phyloP scores from a whole-genome alignment of 2,888 invertebrate genomes.

The Ormyrus labotus region DNA sequence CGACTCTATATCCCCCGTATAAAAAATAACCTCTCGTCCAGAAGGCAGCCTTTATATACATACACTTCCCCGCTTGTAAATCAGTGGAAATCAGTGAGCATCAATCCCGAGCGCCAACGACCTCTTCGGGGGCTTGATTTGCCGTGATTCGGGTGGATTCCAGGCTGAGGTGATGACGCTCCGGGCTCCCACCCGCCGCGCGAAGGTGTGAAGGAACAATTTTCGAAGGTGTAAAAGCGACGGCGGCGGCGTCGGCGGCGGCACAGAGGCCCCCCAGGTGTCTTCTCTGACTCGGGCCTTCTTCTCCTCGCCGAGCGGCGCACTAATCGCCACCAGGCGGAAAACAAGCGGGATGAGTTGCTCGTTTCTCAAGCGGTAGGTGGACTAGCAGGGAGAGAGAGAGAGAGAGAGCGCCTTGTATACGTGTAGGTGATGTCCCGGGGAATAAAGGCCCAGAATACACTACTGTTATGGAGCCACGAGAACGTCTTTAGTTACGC shows the following conservation, averaged over 20 bases:
- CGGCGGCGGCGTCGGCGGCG: constrained; percentile 52
- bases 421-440: no score
- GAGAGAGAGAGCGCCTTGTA: no score
- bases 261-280: constrained; percentile 63
- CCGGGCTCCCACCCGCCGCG: constrained; percentile 55
- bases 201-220: constrained; percentile 67
- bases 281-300: constrained; percentile 16
- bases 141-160: constrained; percentile 25
- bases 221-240: constrained; percentile 67
- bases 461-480: constrained; percentile 32
- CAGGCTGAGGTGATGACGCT: constrained; percentile 18
- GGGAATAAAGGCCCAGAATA: background rate
- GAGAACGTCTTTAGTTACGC: constrained; percentile 43
- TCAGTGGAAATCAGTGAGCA: no score
- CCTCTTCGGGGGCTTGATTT: constrained; percentile 25
- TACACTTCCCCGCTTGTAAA: no score
- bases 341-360: constrained; percentile 72
- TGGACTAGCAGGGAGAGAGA: background rate
- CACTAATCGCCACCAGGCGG: constrained; percentile 69
- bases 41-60: no score
- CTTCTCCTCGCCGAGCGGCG: constrained; percentile 56
- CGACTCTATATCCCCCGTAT: no score
- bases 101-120: no score
- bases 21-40: no score
- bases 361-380: constrained; percentile 59